Evolutionary conservation across 2,113 vertebrate genomes (phyloP), one percentile per base, ranked within the genome.

Genomic region (Muntiacus muntjak): DNA sequence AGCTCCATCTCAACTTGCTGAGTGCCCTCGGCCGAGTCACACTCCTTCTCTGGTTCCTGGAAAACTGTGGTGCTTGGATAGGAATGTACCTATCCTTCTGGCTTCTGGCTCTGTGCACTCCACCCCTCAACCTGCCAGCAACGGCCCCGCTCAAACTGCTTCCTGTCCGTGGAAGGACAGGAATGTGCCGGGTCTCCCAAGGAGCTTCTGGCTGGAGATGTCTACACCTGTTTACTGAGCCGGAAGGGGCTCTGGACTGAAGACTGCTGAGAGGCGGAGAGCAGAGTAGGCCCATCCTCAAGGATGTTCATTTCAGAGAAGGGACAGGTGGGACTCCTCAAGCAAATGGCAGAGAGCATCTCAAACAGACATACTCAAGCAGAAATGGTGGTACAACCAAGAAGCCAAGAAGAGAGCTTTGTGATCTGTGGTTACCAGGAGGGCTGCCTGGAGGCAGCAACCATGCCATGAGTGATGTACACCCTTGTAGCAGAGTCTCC

Each of bases 401-500:
- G 74, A 85, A 36, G 47, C 71, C 47, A 21, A 33, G 50, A 82
- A 87, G 67, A 85, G 36, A 58, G 50, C 6, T 33, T 21, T 55
- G 28, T 25, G 12, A 28, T 16, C 21, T 43, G 19, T 50, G 85
- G 62, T 43, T 15, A 43, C 54, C 95, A 25, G 81, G 74, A 95
- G 62, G 91, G 30, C 94, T 97, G 79, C 95, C 74, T 86, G 81
- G 94, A 98, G 85, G 82, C 17, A 2, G 52, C 1, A 0, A 57
- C 43, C 16, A 2, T 13, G 50, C 45, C 30, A 9, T 2, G 14
- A 54, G 23, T 23, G 43, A 67, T 16, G 3, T 17, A 12, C 16
- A 16, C 26, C 43, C 54, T 58, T 14, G 3, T 8, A 33, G 55
- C 58, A 81, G 45, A 76, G 87, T 40, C 82, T 86, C 28, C 0